Percentiles rank a stretch among this genome's conserved stretches.
Conservation (phyloP, 2,888 invertebrate species). For the Apeira syringaria region DNA sequence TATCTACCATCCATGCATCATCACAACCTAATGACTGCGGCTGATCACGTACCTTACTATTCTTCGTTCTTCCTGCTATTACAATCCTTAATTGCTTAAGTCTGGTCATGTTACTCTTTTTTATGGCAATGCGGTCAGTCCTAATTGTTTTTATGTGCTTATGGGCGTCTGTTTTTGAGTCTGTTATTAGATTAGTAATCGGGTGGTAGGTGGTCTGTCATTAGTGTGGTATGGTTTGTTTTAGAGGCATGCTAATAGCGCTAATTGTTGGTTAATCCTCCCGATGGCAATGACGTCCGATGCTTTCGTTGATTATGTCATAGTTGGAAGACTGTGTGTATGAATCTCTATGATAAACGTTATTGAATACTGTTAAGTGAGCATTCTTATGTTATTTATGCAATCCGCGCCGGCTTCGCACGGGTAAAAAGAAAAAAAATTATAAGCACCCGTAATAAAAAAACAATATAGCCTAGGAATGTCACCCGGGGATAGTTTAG, state of each 20-base stretch:
- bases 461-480: too few species aligned
- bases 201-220: conserved; percentile 19
- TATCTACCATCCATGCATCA: conserved; percentile 10
- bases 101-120: conserved; percentile 73
- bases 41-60: conserved; percentile 27
- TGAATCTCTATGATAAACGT: too few species aligned
- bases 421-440: too few species aligned
- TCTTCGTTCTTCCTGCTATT: conserved; percentile 71
- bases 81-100: conserved; percentile 76
- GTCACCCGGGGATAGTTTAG: too few species aligned
- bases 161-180: conserved; percentile 69
- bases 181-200: conserved; percentile 54
- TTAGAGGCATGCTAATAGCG: conserved; percentile 10
- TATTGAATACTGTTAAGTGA: too few species aligned
- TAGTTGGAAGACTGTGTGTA: too few species aligned
- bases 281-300: neutral
- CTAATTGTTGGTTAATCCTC: conserved; percentile 9
- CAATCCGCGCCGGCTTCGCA: too few species aligned
- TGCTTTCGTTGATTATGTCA: conserved; percentile 1
- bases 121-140: conserved; percentile 80
- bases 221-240: conserved; percentile 18
- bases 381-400: too few species aligned
- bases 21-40: conserved; percentile 20
- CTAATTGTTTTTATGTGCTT: conserved; percentile 77
- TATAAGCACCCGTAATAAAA: too few species aligned